Conservation (phyloP, 1,140 invertebrate genomes). For the Brachionus rotundiformis region DNA sequence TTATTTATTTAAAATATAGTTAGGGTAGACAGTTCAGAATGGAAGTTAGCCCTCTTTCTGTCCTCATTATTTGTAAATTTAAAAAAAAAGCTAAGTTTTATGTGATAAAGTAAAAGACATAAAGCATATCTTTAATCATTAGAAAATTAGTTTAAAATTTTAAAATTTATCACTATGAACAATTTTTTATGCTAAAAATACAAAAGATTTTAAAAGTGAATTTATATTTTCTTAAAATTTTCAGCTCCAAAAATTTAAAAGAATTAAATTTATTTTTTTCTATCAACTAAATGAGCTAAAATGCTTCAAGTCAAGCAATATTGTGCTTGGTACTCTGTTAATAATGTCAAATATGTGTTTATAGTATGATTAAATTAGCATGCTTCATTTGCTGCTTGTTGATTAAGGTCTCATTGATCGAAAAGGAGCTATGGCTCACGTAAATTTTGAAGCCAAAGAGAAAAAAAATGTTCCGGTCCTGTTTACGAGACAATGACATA, state of each 20-base stretch:
- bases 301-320: constrained; percentile 7
- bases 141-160: no score
- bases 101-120: no score
- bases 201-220: neutral
- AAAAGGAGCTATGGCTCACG: neutral
- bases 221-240: neutral
- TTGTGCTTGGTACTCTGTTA: neutral
- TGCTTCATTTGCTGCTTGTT: neutral
- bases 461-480: constrained; percentile 10
- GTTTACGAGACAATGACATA: constrained; percentile 12
- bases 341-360: constrained; percentile 15
- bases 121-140: no score
- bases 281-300: neutral
- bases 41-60: no score
- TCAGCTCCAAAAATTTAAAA: neutral
- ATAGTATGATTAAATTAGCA: constrained; percentile 1
- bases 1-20: no score
- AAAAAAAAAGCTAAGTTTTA: no score
- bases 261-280: neutral
- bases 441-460: neutral
- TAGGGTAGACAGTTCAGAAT: no score
- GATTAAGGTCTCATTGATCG: neutral
- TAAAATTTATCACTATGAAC: no score
- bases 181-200: no score
- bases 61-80: no score